Conservation (phyloP, 2,113 vertebrate species). For the Leuciscus idus region DNA sequence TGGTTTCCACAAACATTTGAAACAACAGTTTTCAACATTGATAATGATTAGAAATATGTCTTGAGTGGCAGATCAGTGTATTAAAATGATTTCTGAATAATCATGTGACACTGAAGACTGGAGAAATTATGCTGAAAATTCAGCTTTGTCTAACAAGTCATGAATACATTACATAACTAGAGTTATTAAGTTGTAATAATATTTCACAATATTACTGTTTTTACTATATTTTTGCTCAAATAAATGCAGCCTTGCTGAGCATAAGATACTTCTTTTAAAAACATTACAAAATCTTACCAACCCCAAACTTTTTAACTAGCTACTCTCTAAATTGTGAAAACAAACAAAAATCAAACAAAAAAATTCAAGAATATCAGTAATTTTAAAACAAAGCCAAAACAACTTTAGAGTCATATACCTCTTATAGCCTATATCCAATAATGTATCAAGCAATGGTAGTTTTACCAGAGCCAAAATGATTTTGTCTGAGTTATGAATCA, state of each 20-base stretch:
- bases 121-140: background rate
- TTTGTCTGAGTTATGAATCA: too few relatives aligned
- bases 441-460: background rate
- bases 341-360: background rate
- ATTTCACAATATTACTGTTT: background rate
- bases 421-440: background rate
- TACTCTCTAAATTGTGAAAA: background rate
- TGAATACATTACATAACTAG: background rate
- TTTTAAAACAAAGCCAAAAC: background rate
- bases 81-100: background rate
- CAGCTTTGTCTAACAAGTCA: background rate
- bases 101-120: background rate
- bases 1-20: too few relatives aligned
- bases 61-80: background rate
- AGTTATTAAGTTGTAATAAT: background rate
- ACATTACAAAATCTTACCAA: background rate
- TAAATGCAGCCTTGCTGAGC: background rate
- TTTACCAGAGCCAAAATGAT: too few relatives aligned
- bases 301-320: background rate
- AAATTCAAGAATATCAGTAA: background rate
- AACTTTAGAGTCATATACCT: background rate
- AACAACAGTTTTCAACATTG: background rate
- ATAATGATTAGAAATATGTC: background rate
- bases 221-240: background rate
- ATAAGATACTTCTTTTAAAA: background rate